Percentiles rank a stretch among this genome's conserved stretches.
Evolutionary conservation across 2,797 vertebrate species (phyloP).

Genomic region (Chaenodraco wilsoni): DNA sequence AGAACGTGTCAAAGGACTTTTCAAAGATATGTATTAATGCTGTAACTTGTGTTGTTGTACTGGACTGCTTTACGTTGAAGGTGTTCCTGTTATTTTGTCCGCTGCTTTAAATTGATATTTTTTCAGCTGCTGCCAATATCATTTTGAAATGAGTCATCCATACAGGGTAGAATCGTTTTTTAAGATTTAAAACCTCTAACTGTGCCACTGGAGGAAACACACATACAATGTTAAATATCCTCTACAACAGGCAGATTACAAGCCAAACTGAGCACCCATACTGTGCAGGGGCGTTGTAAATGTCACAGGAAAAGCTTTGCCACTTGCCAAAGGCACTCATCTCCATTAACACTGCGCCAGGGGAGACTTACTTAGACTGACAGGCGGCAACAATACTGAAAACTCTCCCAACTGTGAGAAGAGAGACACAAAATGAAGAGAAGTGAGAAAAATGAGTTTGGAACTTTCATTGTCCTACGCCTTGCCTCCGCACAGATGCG

Average conservation of each 20-base stretch:
- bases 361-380: constrained; percentile 75
- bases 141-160: constrained; percentile 15
- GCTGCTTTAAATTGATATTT: background rate
- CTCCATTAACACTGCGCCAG: constrained; percentile 72
- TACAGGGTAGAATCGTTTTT: constrained; percentile 1
- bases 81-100: background rate
- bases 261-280: constrained; percentile 57
- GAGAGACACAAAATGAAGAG: constrained; percentile 71
- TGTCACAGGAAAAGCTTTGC: constrained; percentile 76
- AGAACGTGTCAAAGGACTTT: background rate
- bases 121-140: background rate
- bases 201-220: constrained; percentile 40
- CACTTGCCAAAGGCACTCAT: constrained; percentile 77
- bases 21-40: background rate
- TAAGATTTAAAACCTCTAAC: constrained; percentile 55
- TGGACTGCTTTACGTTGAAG: background rate
- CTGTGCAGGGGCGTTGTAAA: constrained; percentile 67
- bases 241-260: constrained; percentile 69
- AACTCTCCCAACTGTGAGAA: constrained; percentile 74
- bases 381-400: constrained; percentile 71
- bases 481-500: constrained; percentile 85
- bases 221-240: constrained; percentile 59
- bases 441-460: constrained; percentile 89
- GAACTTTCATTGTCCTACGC: constrained; percentile 88
- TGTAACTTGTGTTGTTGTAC: background rate